Conservation (phyloP, 2,113 vertebrate species). For the Excalfactoria chinensis region DNA sequence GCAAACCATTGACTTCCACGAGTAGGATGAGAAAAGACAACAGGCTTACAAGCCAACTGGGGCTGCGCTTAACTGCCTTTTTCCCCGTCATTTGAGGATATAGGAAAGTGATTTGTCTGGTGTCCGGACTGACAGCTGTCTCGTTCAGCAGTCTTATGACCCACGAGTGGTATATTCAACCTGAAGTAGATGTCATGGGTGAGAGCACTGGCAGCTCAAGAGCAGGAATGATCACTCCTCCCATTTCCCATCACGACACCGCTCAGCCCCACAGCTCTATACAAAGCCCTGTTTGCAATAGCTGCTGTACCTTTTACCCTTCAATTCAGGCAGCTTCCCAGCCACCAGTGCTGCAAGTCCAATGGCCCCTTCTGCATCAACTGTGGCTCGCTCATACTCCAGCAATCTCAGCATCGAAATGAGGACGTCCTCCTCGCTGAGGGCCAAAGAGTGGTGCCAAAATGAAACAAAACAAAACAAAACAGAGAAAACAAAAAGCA, state of each 20-base stretch:
- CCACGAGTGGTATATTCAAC: not conserved
- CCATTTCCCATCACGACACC: rapidly evolving
- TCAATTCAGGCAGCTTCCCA: slow-evolving; percentile 86
- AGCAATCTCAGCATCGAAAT: slow-evolving; percentile 88
- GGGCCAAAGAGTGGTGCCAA: not conserved
- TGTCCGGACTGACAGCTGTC: not conserved
- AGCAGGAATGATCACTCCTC: not conserved
- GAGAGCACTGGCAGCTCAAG: not conserved
- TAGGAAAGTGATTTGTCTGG: not conserved
- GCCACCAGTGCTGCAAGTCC: slow-evolving; percentile 86
- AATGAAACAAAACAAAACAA: not conserved
- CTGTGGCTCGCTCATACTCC: slow-evolving; percentile 86
- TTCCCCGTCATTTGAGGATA: not conserved
- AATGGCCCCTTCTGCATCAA: slow-evolving; percentile 89
- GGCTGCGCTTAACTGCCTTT: not conserved
- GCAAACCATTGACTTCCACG: not conserved
- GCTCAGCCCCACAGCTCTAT: not conserved
- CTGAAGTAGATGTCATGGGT: not conserved
- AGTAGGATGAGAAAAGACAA: not conserved
- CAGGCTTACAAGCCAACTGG: not conserved
- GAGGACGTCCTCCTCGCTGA: slow-evolving; percentile 86
- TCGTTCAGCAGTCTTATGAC: not conserved
- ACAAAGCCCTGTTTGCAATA: not conserved
- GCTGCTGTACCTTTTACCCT: slow-evolving; percentile 84
- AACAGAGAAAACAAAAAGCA: not conserved